A percentile compares a stretch with the other conserved stretches of the same genome.
Conservation (phyloP, 2,113 vertebrate species). For the Ancistrus triradiatus region DNA sequence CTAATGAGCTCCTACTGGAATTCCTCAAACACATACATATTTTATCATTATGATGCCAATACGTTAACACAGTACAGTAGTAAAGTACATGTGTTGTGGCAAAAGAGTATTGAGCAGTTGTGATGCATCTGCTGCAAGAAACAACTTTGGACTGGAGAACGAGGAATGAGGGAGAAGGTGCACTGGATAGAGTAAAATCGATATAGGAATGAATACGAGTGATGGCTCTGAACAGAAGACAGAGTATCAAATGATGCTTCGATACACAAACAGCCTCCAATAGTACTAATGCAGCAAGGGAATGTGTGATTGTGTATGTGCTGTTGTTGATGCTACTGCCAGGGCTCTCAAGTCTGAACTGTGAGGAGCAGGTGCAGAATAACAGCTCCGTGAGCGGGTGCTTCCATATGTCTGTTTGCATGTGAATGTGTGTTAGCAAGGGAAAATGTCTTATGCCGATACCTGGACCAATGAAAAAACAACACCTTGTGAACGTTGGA, state of each 20-base stretch:
- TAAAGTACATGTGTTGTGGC: constrained; percentile 14
- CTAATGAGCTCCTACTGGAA: constrained; percentile 52
- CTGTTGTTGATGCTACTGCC: constrained; percentile 27
- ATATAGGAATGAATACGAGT: neutral
- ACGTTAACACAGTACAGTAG: constrained; percentile 30
- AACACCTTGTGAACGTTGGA: constrained; percentile 35
- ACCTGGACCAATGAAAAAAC: constrained; percentile 36
- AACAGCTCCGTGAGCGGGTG: constrained; percentile 32
- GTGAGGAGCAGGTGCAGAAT: constrained; percentile 47
- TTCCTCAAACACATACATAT: constrained; percentile 37
- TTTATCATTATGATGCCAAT: constrained; percentile 36
- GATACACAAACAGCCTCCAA: constrained; percentile 11
- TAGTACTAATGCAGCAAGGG: neutral
- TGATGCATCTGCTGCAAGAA: constrained; percentile 20
- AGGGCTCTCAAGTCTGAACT: constrained; percentile 48
- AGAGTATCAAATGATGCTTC: constrained; percentile 7
- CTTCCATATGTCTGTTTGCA: constrained; percentile 34
- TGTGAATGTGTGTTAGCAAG: constrained; percentile 34
- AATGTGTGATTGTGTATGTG: constrained; percentile 18
- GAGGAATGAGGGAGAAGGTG: constrained; percentile 14
- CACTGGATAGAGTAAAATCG: neutral
- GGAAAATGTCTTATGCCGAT: constrained; percentile 43
- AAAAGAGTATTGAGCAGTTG: constrained; percentile 21
- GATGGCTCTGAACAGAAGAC: neutral
- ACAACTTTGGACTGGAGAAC: neutral